phyloP scores from a whole-genome alignment of 2,888 invertebrate species.

The Polyploca ridens region DNA sequence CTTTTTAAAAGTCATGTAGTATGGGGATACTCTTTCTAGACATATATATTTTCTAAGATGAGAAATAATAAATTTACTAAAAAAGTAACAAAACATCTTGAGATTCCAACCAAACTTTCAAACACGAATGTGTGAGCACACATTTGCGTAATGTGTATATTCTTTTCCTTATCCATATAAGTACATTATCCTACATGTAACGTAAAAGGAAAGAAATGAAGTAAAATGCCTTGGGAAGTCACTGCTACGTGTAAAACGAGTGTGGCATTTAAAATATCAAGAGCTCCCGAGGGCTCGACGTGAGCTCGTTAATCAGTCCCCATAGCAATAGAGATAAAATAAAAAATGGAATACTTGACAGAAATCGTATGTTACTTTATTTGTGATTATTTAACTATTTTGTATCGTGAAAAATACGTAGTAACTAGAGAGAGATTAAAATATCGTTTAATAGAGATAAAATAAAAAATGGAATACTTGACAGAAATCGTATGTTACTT shows the following conservation, averaged over 20 bases:
- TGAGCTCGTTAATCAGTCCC: conserved; percentile 40
- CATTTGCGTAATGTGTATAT: background rate
- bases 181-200: conserved; percentile 23
- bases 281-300: conserved; percentile 18
- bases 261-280: conserved; percentile 24
- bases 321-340: conserved; percentile 23
- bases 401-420: too few species aligned
- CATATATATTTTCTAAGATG: too few species aligned
- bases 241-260: conserved; percentile 27
- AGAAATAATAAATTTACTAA: too few species aligned
- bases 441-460: conserved; percentile 19
- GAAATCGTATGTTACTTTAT: conserved; percentile 8
- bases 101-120: background rate
- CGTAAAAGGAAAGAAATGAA: conserved; percentile 27
- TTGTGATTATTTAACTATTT: background rate
- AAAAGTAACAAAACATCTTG: too few species aligned
- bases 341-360: conserved; percentile 27
- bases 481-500: conserved; percentile 16
- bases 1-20: too few species aligned
- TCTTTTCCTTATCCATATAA: conserved; percentile 19
- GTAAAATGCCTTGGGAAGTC: conserved; percentile 2
- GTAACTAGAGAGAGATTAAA: too few species aligned
- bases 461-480: conserved; percentile 25
- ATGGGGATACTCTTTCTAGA: too few species aligned
- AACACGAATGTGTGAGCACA: background rate